A percentile compares a stretch with the other conserved stretches of the same genome.
Evolutionary conservation across 2,113 vertebrate species (phyloP).

Genomic region (Salvelinus sp.): DNA sequence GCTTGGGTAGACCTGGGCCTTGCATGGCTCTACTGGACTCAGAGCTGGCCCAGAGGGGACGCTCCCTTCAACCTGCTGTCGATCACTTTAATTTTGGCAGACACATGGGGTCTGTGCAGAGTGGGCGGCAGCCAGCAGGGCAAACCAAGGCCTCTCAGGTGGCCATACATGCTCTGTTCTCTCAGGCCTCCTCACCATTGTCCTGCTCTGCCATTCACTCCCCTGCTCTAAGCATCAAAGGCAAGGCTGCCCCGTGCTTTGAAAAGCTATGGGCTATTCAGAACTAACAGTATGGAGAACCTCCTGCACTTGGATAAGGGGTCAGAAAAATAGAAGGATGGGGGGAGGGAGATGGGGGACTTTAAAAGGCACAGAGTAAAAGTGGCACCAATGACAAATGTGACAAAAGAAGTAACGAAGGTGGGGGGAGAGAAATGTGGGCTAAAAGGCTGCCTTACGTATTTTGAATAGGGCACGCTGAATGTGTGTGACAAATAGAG

Average conservation of each 20-base stretch:
- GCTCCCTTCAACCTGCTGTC: slow-evolving; percentile 40
- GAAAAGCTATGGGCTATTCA: slow-evolving; percentile 43
- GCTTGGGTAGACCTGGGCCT: neutral
- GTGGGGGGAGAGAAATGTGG: slow-evolving; percentile 33
- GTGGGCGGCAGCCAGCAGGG: slow-evolving; percentile 10
- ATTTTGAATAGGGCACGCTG: neutral
- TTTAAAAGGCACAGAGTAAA: slow-evolving; percentile 52
- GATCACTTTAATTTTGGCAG: slow-evolving; percentile 38
- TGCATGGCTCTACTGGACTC: slow-evolving; percentile 20
- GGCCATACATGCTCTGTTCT: slow-evolving; percentile 17
- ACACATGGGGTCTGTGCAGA: slow-evolving; percentile 37
- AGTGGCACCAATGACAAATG: slow-evolving; percentile 47
- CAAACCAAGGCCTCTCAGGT: slow-evolving; percentile 30
- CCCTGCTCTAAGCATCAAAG: slow-evolving; percentile 56
- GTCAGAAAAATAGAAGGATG: slow-evolving; percentile 58
- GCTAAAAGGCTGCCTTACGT: slow-evolving; percentile 38
- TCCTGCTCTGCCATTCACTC: slow-evolving; percentile 45
- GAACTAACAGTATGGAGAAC: slow-evolving; percentile 51
- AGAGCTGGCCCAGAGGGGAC: slow-evolving; percentile 32
- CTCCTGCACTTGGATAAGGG: slow-evolving; percentile 39
- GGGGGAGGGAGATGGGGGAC: slow-evolving; percentile 16
- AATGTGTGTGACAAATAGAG: slow-evolving; percentile 12
- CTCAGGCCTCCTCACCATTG: slow-evolving; percentile 38
- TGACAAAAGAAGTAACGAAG: slow-evolving; percentile 26
- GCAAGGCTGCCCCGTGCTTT: slow-evolving; percentile 21